Percentiles rank a stretch among this genome's conserved stretches.
Evolutionary conservation across 2,797 vertebrate genomes (phyloP).

Genomic region (Falco peregrinus): DNA sequence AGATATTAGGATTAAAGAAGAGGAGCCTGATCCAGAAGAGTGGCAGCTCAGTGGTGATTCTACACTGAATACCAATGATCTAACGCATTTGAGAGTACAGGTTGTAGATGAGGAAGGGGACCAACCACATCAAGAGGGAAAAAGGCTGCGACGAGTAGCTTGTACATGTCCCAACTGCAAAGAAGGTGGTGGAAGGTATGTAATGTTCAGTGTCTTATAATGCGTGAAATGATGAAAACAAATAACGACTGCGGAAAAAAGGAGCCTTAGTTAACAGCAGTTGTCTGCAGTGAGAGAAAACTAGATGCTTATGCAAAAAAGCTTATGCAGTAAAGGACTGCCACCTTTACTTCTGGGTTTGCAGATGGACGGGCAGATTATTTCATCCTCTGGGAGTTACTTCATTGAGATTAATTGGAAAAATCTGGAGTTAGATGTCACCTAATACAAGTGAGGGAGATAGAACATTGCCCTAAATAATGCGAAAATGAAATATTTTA

Average conservation of each 20-base stretch:
- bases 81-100: slow-evolving; percentile 93
- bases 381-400: background rate
- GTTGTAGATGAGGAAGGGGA: slow-evolving; percentile 96
- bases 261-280: background rate
- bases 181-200: slow-evolving; percentile 97
- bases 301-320: background rate
- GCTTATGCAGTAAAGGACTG: background rate
- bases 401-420: background rate
- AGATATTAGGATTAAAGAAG: slow-evolving; percentile 97
- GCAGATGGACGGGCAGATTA: background rate
- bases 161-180: slow-evolving; percentile 99
- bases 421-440: background rate
- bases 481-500: slow-evolving; percentile 10
- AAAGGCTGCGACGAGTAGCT: slow-evolving; percentile 94
- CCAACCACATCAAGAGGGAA: slow-evolving; percentile 93
- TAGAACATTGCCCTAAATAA: slow-evolving; percentile 17
- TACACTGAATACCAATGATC: slow-evolving; percentile 94
- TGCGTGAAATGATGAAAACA: background rate
- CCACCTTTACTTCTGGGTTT: background rate
- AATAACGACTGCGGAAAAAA: background rate
- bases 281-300: background rate
- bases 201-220: background rate
- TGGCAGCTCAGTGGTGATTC: slow-evolving; percentile 97
- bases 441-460: background rate
- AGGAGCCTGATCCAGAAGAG: slow-evolving; percentile 96